Evolutionary conservation across 2,797 vertebrate genomes (phyloP), one percentile per base, ranked within the genome.

Genomic region (Gephyroberyx darwinii): DNA sequence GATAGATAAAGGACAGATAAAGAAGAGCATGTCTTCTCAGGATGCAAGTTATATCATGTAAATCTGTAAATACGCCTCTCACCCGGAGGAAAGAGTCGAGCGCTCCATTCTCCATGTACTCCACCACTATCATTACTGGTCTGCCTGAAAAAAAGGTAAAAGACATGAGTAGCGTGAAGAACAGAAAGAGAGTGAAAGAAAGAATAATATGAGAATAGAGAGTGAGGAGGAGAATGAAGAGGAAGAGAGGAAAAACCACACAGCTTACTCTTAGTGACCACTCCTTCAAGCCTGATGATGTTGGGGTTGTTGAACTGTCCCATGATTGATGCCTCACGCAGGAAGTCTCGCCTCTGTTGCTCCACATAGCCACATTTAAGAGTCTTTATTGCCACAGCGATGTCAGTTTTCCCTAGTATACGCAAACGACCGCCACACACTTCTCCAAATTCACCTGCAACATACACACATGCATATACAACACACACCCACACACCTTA

Each of bases 71-170:
- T 3, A 31, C 19, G 39, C 8, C 17, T 67, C 73, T 95, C 88
- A 99, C 97, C 95, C 97, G 91, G 75, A 99, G 93, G 91, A 98
- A 99, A 63, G 96, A 95, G 89, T 98, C 97, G 31, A 99, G 93
- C 19, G 97, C 96, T 92, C 97, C 97, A 53, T 99, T 99, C 85
- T 97, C 96, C 97, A 99, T 98, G 78, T 96, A 98, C 90, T 99
- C 97, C 86, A 98, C 96, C 59, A 99, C 97, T 71, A 99, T 99
- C 97, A 98, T 99, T 66, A 98, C 95, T 58, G 97, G 97, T 84
- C 96, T 94, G 89, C 97, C 97, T 99, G 93, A 90, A 89, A 88
- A 65, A 89, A 63, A 91, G 72, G 67, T 9, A 45, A 74, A 62
- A 39, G 1, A 65, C 7, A 64, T 5, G 3, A 50, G 47, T 43